Evolutionary conservation across 2,113 vertebrate genomes (phyloP).

Genomic region (Phrynosoma blainvillii): DNA sequence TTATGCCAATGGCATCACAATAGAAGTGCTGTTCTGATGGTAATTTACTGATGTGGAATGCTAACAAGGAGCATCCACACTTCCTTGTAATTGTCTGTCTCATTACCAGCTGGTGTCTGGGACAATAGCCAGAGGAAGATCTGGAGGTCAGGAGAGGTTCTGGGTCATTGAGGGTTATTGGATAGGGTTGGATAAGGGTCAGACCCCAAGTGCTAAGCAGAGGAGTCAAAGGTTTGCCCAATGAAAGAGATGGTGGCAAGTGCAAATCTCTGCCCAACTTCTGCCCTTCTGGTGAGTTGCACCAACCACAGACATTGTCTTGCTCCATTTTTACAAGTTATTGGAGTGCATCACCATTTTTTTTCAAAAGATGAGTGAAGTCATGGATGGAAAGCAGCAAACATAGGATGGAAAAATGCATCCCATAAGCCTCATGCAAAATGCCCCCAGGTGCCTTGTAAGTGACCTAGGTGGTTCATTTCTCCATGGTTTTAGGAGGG

Average conservation of each 20-base stretch:
- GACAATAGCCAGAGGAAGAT: not conserved
- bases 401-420: too few relatives aligned
- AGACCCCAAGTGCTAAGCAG: not conserved
- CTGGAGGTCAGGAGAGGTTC: not conserved
- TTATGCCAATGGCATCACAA: not conserved
- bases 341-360: not conserved
- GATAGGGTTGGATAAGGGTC: not conserved
- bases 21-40: not conserved
- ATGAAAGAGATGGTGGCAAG: too few relatives aligned
- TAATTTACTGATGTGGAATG: not conserved
- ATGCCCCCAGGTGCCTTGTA: too few relatives aligned
- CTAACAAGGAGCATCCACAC: rapidly evolving
- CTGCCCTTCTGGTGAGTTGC: rapidly evolving
- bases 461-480: too few relatives aligned
- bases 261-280: not conserved
- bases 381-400: not conserved
- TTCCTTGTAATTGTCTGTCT: not conserved
- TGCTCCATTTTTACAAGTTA: not conserved
- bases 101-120: rapidly evolving
- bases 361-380: not conserved
- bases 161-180: not conserved
- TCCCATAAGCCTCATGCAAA: too few relatives aligned
- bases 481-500: too few relatives aligned
- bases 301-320: rapidly evolving
- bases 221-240: not conserved